Evolutionary conservation across 2,888 invertebrate genomes (phyloP), one percentile per base, ranked within the genome.

Genomic region (Steinernema scapterisci): DNA sequence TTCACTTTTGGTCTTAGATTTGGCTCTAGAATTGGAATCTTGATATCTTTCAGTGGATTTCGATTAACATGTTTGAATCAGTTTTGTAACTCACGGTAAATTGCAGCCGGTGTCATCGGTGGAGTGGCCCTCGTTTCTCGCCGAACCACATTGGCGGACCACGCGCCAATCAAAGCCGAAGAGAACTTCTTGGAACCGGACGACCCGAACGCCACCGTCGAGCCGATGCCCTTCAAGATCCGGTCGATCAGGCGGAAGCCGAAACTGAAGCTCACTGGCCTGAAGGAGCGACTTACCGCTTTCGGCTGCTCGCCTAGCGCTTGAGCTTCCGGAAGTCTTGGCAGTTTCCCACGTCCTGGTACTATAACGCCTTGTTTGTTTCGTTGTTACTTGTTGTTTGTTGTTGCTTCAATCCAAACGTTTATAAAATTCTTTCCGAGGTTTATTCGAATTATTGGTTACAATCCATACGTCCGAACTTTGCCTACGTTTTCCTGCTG

Each of bases 151-250:
- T 25, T 63, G 31, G n/a, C 31, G 16, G 63, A 63, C 63, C 23
- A 63, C 27, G 63, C 27, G 11, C 63, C 63, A 3, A 63, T 63
- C 21, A 63, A 63, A 63, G 31, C 63, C 13, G 63, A 63, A 63
- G 63, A 63, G 19, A 63, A 63, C n/a, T 63, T 63, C 19, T 31
- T 63, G 31, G 31, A 63, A n/a, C 63, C 63, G 63, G 63, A 63
- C 31, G 63, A 63, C 3, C 27, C 63, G 31, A 9, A 63, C 63
- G 31, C 27, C 27, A 7, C 11, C 9, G 63, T 63, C 25, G 63
- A 63, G 38, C 63, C 63, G 63, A 63, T 63, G 63, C 63, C 63
- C 19, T 63, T 63, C 31, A 31, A 63, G 63, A 63, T 63, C 63
- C 6, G 16, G 1, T 63, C 63, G 27, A 63, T 63, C 38, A 2